Base-by-base conservation (phyloP, 2,797 vertebrate genomes). In the Alca torda region DNA sequence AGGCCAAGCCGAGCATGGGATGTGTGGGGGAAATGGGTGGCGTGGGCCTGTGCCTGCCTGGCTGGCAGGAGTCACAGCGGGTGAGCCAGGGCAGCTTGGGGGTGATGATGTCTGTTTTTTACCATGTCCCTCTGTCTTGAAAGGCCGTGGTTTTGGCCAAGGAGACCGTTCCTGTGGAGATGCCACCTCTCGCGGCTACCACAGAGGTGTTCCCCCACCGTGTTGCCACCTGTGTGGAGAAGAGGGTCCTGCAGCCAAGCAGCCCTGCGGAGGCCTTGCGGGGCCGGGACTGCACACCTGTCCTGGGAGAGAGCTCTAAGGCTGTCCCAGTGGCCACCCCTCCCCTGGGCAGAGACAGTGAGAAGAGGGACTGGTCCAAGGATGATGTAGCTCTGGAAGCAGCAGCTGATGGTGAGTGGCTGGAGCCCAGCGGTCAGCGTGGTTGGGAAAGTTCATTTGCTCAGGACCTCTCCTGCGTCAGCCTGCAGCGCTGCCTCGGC, bases 301-400 rank as follows among this genome's bases (percentile, higher is more conserved):
- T 92, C 33, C 76, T 93, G 50, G 91, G 91, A 73, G 89, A 95
- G 48, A 93, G 91, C 31, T 81, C 96, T 21, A 96, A 97, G 90
- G 82, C 76, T 17, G 72, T 89, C 39, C 63, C 81, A 78, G 64
- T 57, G 21, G 64, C 94, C 48, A 87, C 93, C 50, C 87, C 74
- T 85, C 41, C 87, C 61, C 19, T 88, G 54, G 80, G 81, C 69
- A 97, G 93, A 83, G 96, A 97, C 10, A 6, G 74, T 24, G 98
- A 98, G 83, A 99, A 99, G 96, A 97, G 93, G 68, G 98, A 98
- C 97, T 97, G 97, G 97, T 98, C 98, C 23, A 99, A 99, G 96
- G 99, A 99, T 21, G 98, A 98, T 1, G 98, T 98, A 82, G 96
- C 98, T 94, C 97, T 98, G 76, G 97, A 97, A 35, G 97, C 98